Evolutionary conservation across 1,140 invertebrate species (phyloP), one percentile per base, ranked within the genome.

Genomic region (Neodiprion lecontei): DNA sequence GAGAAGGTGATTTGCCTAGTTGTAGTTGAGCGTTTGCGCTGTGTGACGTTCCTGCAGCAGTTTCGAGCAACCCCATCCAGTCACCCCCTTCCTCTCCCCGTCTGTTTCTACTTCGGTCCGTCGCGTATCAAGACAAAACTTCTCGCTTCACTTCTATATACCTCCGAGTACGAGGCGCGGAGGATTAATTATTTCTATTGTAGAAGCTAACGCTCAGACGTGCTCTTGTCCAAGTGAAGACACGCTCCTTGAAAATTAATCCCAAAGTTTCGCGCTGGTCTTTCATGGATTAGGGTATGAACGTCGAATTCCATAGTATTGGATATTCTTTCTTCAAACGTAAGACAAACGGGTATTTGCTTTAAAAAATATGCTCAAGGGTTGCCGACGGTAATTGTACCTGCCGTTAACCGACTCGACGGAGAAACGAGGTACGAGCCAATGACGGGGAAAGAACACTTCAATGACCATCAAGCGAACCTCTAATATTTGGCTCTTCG

Each of bases 341-440:
- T 40, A 40, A 40, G 1, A 40, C 1, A 40, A 40, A 40, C 5
- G 28, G 28, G 28, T 40, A 3, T 2, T 40, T 2, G 28, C 1
- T 40, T 40, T 40, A 40, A 1, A 40, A 40, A 40, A 40, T 40
- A 40, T 40, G 28, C 28, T 40, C 5, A 5, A 3, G 28, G 28
- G 1, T 40, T 40, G 28, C 28, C 28, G 28, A 40, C 28, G 2
- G 5, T 40, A 40, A 40, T 3, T 40, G 28, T 40, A 40, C 28
- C 28, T 40, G 28, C 28, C 28, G 5, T 40, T 40, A 40, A 40
- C 28, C 28, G 28, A 83, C 73, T 82, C 76, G n/a, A 49, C 69
- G 69, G 70, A 75, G 79, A 78, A 74, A 79, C 72, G 73, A 76
- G 69, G 74, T 75, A 71, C 70, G 47, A 73, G 70, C 53, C 69